phyloP scores from a whole-genome alignment of 2,888 invertebrate species.

The Aporophyla lueneburgensis region DNA sequence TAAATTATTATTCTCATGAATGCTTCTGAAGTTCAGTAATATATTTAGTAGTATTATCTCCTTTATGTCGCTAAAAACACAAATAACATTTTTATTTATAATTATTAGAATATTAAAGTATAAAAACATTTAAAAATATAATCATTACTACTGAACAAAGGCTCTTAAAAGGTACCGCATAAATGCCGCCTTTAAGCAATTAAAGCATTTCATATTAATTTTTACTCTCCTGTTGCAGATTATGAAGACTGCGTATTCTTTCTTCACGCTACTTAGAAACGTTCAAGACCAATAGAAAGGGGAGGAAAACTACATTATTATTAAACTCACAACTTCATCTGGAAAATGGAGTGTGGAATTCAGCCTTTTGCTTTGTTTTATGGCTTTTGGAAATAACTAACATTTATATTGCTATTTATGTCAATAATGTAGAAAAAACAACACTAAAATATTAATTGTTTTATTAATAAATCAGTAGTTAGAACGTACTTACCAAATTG shows the following conservation, averaged over 20 bases:
- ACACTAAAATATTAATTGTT: not conserved
- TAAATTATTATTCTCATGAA: not conserved
- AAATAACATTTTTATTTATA: no score
- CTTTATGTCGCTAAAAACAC: no score
- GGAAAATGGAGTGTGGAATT: constrained; percentile 3
- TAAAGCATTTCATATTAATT: constrained; percentile 5
- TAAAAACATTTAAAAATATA: no score
- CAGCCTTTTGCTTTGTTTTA: not conserved
- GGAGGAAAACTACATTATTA: constrained; percentile 20
- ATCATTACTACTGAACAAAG: not conserved
- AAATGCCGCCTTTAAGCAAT: not conserved
- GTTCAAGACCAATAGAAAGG: constrained; percentile 68
- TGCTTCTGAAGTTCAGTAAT: not conserved
- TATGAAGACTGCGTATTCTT: constrained; percentile 84
- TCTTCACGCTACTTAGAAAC: constrained; percentile 80
- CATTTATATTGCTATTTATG: not conserved
- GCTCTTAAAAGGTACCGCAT: not conserved
- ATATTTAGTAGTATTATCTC: not conserved
- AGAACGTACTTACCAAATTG: not conserved
- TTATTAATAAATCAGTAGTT: not conserved
- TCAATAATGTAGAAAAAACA: not conserved
- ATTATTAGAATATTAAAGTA: no score
- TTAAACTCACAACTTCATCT: constrained; percentile 19
- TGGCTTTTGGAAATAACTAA: not conserved
- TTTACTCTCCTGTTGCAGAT: constrained; percentile 73